phyloP scores from a whole-genome alignment of 2,888 invertebrate genomes.

The Sericinus montela region DNA sequence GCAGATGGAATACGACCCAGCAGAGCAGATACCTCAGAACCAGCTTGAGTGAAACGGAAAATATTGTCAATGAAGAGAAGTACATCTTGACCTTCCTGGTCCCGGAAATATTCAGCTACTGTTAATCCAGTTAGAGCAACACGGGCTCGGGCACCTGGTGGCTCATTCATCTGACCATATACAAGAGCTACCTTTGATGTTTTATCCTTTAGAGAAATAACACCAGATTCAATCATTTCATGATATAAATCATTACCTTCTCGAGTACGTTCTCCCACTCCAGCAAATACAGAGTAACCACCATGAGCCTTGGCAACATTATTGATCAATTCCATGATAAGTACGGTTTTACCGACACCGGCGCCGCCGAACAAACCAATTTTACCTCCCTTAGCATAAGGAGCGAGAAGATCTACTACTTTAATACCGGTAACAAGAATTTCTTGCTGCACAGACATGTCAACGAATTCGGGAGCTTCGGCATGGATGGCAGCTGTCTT shows the following conservation, averaged over 20 bases:
- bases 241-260: slow-evolving; percentile 98
- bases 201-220: slow-evolving; percentile 93
- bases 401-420: slow-evolving; percentile 96
- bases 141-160: slow-evolving; percentile 96
- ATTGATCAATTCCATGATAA: slow-evolving; percentile 98
- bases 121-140: slow-evolving; percentile 95
- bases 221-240: slow-evolving; percentile 97
- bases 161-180: slow-evolving; percentile 98
- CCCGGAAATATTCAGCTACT: too few relatives aligned
- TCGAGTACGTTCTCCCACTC: slow-evolving; percentile 97
- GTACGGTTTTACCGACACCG: slow-evolving; percentile 97
- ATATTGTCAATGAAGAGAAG: too few relatives aligned
- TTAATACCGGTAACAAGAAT: slow-evolving; percentile 96
- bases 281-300: slow-evolving; percentile 85
- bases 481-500: slow-evolving; percentile 91
- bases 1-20: too few relatives aligned
- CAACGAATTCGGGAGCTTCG: slow-evolving; percentile 93
- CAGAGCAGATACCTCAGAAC: too few relatives aligned
- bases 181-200: slow-evolving; percentile 95
- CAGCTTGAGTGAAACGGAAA: too few relatives aligned
- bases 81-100: too few relatives aligned
- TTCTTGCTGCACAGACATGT: slow-evolving; percentile 94
- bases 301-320: slow-evolving; percentile 98
- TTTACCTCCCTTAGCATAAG: slow-evolving; percentile 97
- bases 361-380: slow-evolving; percentile 97